Conservation (phyloP, 2,113 vertebrate species). For the Lonchura striata region DNA sequence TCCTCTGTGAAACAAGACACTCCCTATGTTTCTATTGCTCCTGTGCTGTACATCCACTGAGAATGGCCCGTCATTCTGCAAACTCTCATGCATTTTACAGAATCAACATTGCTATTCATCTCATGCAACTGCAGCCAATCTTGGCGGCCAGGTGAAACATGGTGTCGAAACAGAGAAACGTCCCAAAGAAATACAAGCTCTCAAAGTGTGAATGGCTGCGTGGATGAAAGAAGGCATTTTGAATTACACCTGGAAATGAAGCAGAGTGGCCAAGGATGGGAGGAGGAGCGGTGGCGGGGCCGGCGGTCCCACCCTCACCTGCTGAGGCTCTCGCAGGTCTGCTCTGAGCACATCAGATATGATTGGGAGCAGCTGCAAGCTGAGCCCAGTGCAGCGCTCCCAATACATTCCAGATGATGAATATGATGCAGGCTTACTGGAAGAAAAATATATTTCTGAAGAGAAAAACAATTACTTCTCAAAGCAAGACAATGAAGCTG, state of each 20-base stretch:
- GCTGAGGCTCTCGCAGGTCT: neutral
- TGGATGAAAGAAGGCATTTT: conserved; percentile 48
- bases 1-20: neutral
- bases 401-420: conserved; percentile 67
- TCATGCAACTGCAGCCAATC: conserved; percentile 37
- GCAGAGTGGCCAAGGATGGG: rapidly evolving
- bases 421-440: conserved; percentile 59
- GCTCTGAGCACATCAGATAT: neutral
- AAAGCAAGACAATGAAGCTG: conserved; percentile 33
- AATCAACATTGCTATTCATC: conserved; percentile 33
- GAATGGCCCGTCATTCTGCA: neutral
- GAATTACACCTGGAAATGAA: conserved; percentile 46
- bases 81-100: conserved; percentile 4
- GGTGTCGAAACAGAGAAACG: conserved; percentile 28
- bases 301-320: neutral
- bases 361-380: conserved; percentile 69
- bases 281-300: neutral
- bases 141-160: conserved; percentile 48
- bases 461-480: conserved; percentile 58
- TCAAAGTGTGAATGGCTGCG: neutral
- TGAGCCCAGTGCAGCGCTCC: conserved; percentile 7
- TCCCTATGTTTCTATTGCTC: neutral
- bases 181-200: conserved; percentile 4
- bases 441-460: conserved; percentile 52
- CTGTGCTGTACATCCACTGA: neutral